phyloP scores from a whole-genome alignment of 2,888 invertebrate genomes.

The Cotesia congregata region DNA sequence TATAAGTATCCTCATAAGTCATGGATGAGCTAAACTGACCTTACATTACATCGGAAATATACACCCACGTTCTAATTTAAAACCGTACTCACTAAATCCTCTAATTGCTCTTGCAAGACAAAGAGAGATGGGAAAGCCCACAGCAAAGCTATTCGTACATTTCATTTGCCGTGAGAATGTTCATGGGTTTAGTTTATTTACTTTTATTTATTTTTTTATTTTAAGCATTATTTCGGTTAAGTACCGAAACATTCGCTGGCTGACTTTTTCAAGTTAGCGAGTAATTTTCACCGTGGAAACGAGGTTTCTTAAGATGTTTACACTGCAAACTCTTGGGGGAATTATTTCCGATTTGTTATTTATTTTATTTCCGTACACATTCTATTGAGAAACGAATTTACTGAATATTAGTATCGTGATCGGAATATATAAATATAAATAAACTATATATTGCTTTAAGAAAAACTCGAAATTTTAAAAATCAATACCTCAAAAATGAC shows the following conservation, averaged over 20 bases:
- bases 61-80: constrained; percentile 52
- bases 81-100: constrained; percentile 48
- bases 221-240: constrained; percentile 30
- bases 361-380: constrained; percentile 2
- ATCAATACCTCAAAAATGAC: too few relatives aligned
- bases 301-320: constrained; percentile 27
- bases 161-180: constrained; percentile 34
- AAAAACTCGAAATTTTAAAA: too few relatives aligned
- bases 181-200: neutral
- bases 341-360: constrained; percentile 4
- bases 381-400: neutral
- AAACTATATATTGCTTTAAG: neutral
- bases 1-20: constrained; percentile 24
- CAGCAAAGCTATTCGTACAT: constrained; percentile 33
- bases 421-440: neutral
- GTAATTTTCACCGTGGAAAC: constrained; percentile 32
- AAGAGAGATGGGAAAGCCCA: constrained; percentile 6
- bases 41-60: constrained; percentile 28
- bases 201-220: neutral
- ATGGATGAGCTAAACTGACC: constrained; percentile 29
- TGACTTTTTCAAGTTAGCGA: constrained; percentile 1
- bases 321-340: neutral
- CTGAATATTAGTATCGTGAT: neutral
- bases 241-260: constrained; percentile 25
- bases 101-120: constrained; percentile 46